A percentile compares a stretch with the other conserved stretches of the same genome.
phyloP scores from a whole-genome alignment of 2,797 vertebrate genomes.

The Parauchenoglanis punctatus region DNA sequence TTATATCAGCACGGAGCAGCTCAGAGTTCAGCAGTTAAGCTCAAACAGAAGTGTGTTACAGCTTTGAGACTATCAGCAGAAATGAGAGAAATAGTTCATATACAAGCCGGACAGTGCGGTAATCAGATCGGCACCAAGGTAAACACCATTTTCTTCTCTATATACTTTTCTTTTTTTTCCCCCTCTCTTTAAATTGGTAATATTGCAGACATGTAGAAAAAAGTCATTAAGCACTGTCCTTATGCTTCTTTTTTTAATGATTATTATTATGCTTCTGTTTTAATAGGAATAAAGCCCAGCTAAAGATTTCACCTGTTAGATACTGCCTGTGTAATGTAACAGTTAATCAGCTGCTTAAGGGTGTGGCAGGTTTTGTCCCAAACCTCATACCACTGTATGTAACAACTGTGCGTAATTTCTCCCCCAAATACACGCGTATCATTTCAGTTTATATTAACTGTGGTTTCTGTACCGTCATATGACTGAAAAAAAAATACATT shows the following conservation, averaged over 20 bases:
- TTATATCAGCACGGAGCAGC: not conserved
- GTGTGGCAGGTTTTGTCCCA: not conserved
- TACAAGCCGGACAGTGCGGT: constrained; percentile 92
- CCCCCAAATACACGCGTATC: not conserved
- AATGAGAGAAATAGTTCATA: constrained; percentile 93
- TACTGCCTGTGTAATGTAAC: not conserved
- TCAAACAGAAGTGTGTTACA: not conserved
- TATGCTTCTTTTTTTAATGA: not conserved
- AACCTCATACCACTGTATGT: not conserved
- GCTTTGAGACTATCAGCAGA: constrained; percentile 1
- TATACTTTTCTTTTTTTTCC: not conserved
- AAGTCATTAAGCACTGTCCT: not conserved
- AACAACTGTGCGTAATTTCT: constrained; percentile 1
- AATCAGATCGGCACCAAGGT: constrained; percentile 95
- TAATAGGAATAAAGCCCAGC: not conserved
- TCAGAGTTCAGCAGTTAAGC: not conserved
- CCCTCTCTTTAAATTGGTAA: not conserved
- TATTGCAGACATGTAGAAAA: not conserved
- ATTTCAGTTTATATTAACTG: not conserved
- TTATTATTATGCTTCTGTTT: not conserved
- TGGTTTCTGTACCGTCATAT: not conserved
- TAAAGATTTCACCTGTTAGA: not conserved
- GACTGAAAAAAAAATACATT: no score
- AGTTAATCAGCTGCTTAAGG: constrained; percentile 5
- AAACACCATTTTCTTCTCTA: not conserved